Conservation (phyloP, 2,888 invertebrate species). For the Scaptodrosophila latifasciaeformis region DNA sequence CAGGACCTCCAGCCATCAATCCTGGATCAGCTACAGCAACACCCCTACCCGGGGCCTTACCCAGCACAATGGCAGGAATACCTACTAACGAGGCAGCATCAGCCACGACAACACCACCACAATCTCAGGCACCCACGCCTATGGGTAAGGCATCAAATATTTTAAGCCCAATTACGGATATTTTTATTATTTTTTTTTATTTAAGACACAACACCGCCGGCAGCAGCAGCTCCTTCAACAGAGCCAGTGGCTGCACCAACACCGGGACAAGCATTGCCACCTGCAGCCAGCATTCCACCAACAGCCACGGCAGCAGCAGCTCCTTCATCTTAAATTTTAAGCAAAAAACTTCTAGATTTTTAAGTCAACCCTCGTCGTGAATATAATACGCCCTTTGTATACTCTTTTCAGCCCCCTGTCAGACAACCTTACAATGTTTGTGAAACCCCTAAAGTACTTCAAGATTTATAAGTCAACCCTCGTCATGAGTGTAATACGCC, state of each 20-base stretch:
- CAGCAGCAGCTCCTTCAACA: conserved; percentile 34
- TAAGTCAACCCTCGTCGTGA: background rate
- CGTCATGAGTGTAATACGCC: too few relatives aligned
- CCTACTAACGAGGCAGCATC: conserved; percentile 29
- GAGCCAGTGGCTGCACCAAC: conserved; percentile 34
- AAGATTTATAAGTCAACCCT: too few relatives aligned
- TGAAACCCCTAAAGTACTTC: too few relatives aligned
- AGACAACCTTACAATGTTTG: too few relatives aligned
- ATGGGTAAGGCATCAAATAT: conserved; percentile 50
- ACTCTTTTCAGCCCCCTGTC: conserved; percentile 25
- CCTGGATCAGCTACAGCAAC: conserved; percentile 19
- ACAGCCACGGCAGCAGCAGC: conserved; percentile 29
- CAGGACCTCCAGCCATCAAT: conserved; percentile 36
- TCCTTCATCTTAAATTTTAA: conserved; percentile 47
- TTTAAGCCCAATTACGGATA: background rate
- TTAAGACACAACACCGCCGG: conserved; percentile 49
- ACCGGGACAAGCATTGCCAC: conserved; percentile 21
- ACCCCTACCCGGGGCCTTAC: background rate
- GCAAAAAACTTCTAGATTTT: conserved; percentile 19
- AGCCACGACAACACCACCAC: conserved; percentile 18
- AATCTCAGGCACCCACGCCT: conserved; percentile 44
- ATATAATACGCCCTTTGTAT: too few relatives aligned
- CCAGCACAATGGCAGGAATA: conserved; percentile 15
- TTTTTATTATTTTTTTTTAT: background rate
- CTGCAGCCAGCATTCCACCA: conserved; percentile 53